Base-by-base conservation (phyloP, 92 coral and sea anemone species). In the Virgularia gustaviana region DNA sequence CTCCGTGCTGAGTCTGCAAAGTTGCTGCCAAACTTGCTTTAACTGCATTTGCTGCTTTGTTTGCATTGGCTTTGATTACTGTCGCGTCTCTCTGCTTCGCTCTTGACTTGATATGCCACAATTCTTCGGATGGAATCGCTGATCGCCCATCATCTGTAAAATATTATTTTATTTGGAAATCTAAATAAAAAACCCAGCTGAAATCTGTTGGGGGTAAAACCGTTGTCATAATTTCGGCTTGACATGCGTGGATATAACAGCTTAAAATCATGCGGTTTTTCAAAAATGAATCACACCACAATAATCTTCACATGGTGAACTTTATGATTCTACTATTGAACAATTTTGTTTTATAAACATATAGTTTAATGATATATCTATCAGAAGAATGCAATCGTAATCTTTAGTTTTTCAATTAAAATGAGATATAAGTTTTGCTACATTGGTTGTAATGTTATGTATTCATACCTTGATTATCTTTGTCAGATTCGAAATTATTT, bases 41-140 rank as follows among this genome's bases (percentile, higher is more conserved):
- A 24, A 68, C 75, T 2, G 75, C 61, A 11, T 49, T 68, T 6
- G 75, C 75, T 2, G 75, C 75, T 68, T 68, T 68, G 8, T 68
- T 16, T 1, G 75, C 75, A 1, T 43, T 68, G 8, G 43, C 61
- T n/a, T 49, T 51, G 1, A 68, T 49, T 16, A 68, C 61, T 7
- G 75, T 47, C 36, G 47, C 75, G 36, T 68, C 75, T 43, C 43
- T 4, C 11, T 44, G 57, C 28, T 44, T 27, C 19, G 28, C 24
- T 43, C 20, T 36, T 3, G 18, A 27, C 19, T 39, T 20, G 44
- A 11, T 24, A 52, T 42, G 15, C 38, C n/a, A n/a, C n/a, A n/a
- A n/a, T n/a, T n/a, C n/a, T n/a, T n/a, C n/a, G n/a, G 55, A 25
- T 47, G 73, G 57, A 4, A 66, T 47, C 32, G 9, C 75, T 7